Percentiles rank a stretch among this genome's conserved stretches.
These are phyloP conservation scores for Serilophus lunatus DNA, from an alignment of 2,113 vertebrate species.

Conservation along the genomic window DNA sequence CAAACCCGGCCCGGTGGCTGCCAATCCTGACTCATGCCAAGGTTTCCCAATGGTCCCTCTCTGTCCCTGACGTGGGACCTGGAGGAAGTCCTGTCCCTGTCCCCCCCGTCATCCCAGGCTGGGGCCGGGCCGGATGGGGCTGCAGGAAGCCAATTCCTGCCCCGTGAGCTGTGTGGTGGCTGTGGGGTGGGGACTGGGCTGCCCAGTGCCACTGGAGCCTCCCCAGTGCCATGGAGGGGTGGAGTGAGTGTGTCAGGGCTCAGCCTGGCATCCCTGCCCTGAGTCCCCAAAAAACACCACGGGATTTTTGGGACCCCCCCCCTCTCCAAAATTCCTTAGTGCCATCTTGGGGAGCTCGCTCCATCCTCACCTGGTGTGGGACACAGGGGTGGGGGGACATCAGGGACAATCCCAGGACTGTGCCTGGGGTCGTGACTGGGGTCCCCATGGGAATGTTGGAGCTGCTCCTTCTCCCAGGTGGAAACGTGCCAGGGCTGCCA, in stretches of 20 bases:
- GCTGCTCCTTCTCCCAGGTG: accelerated
- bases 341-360: no score
- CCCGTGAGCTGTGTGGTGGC: not conserved
- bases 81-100: not conserved
- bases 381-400: not conserved
- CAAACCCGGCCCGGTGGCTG: not conserved
- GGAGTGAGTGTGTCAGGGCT: not conserved
- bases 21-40: not conserved
- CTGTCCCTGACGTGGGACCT: not conserved
- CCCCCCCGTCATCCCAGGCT: not conserved
- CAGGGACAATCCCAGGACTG: accelerated
- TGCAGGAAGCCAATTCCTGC: slow-evolving; percentile 53
- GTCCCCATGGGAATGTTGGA: not conserved
- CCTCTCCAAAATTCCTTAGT: no score
- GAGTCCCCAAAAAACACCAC: accelerated
- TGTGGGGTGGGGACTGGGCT: not conserved
- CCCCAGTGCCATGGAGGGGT: accelerated
- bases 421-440: not conserved
- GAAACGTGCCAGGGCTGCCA: not conserved
- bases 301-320: not conserved
- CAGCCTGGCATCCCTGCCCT: not conserved
- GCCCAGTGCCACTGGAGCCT: not conserved
- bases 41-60: slow-evolving; percentile 3
- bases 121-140: slow-evolving; percentile 13
- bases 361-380: not conserved